Conservation (phyloP, 2,113 vertebrate genomes). For the Phrynocephalus versicolor region DNA sequence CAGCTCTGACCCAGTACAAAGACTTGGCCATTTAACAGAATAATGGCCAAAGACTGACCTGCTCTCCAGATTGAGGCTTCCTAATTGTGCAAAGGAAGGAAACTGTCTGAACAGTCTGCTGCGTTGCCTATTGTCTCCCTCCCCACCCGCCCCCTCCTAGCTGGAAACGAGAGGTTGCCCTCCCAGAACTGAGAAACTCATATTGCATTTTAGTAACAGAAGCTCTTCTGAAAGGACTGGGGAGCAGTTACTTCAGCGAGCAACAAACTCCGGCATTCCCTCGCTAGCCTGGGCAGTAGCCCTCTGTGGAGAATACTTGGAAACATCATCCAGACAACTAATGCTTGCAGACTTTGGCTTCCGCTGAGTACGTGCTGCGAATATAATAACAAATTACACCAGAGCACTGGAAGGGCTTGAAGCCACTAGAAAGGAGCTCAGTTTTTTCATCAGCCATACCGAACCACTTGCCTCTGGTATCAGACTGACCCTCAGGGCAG, state of each 20-base stretch:
- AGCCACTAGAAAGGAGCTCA: background rate
- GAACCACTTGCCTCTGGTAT: background rate
- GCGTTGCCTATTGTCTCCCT: background rate
- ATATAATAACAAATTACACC: background rate
- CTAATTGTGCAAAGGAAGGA: background rate
- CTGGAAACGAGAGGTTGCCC: background rate
- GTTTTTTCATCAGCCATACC: background rate
- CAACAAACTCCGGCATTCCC: too few species aligned
- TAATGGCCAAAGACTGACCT: background rate
- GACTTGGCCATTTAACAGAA: background rate
- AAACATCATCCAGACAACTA: too few species aligned
- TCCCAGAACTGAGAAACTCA: background rate
- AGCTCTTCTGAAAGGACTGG: too few species aligned
- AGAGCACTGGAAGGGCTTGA: background rate
- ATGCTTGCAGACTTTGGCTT: too few species aligned
- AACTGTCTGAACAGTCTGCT: background rate
- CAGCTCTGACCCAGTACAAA: background rate
- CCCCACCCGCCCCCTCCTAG: too few species aligned
- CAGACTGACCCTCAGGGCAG: background rate
- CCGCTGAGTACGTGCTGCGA: too few species aligned
- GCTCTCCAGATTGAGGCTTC: background rate
- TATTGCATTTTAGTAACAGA: background rate
- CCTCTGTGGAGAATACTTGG: too few species aligned
- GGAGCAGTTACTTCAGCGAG: too few species aligned
- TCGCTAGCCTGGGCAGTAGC: too few species aligned